Conservation (phyloP, 2,888 invertebrate species). For the Meteorus cinctellus region DNA sequence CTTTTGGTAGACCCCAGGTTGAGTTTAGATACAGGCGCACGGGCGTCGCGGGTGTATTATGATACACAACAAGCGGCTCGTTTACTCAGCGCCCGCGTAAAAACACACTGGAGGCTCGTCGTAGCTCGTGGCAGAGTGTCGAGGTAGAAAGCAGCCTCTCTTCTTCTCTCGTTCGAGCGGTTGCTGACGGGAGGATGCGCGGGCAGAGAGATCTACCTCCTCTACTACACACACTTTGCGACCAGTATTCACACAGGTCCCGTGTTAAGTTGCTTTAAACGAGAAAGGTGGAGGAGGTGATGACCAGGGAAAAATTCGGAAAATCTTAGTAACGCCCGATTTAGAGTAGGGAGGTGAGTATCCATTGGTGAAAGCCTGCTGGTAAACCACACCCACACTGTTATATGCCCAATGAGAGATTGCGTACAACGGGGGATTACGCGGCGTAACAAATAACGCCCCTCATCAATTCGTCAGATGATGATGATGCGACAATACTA, state of each 20-base stretch:
- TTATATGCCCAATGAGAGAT: conserved; percentile 39
- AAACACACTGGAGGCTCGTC: conserved; percentile 69
- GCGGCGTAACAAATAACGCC: conserved; percentile 46
- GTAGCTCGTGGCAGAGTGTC: conserved; percentile 58
- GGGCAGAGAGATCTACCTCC: conserved; percentile 36
- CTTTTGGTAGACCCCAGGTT: conserved; percentile 1
- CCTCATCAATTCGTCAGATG: conserved; percentile 29
- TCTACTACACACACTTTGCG: conserved; percentile 34
- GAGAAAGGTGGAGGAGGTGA: conserved; percentile 44
- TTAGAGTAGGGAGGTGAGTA: conserved; percentile 23
- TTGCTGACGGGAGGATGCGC: conserved; percentile 30
- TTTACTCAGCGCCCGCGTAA: conserved; percentile 81
- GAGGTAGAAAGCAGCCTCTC: conserved; percentile 42
- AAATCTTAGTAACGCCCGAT: conserved; percentile 47
- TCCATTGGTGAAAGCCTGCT: conserved; percentile 39
- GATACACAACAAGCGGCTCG: conserved; percentile 88
- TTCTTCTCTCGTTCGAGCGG: conserved; percentile 39
- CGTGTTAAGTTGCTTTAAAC: conserved; percentile 15
- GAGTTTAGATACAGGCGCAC: conserved; percentile 19
- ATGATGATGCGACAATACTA: conserved; percentile 22
- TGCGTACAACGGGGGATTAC: conserved; percentile 35
- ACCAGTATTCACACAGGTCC: conserved; percentile 9
- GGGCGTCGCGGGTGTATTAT: conserved; percentile 77
- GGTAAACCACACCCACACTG: conserved; percentile 46
- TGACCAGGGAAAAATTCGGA: conserved; percentile 47